Conservation (phyloP, 2,113 vertebrate species). For the Ibidorhyncha struthersii region DNA sequence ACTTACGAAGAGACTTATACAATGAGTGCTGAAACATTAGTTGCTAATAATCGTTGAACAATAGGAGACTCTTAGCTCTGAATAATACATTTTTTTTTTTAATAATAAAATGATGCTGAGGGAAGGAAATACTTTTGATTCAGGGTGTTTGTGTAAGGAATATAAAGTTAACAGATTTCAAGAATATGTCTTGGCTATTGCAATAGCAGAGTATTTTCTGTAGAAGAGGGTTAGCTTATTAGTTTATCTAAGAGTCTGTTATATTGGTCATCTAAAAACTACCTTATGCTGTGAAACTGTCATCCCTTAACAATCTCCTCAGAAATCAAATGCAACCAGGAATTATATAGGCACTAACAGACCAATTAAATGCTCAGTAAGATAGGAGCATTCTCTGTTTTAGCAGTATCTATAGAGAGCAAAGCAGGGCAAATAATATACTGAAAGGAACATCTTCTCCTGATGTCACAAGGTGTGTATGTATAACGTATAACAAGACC, state of each 20-base stretch:
- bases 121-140: not conserved
- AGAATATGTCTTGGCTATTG: not conserved
- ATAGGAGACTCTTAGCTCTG: not conserved
- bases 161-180: not conserved
- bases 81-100: not conserved
- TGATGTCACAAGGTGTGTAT: not conserved
- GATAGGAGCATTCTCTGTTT: not conserved
- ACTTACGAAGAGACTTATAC: not conserved
- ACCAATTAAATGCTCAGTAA: not conserved
- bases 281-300: not conserved
- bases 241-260: not conserved
- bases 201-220: accelerated
- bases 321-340: not conserved
- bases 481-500: not conserved
- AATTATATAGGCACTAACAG: not conserved
- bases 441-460: not conserved
- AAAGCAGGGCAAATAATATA: not conserved
- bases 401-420: not conserved
- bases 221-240: not conserved
- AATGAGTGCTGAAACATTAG: not conserved
- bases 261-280: not conserved
- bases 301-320: not conserved
- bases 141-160: not conserved
- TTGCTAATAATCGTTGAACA: not conserved
- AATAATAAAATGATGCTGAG: not conserved